Evolutionary conservation across 2,797 vertebrate genomes (phyloP).

Genomic region (Psittacula echo): DNA sequence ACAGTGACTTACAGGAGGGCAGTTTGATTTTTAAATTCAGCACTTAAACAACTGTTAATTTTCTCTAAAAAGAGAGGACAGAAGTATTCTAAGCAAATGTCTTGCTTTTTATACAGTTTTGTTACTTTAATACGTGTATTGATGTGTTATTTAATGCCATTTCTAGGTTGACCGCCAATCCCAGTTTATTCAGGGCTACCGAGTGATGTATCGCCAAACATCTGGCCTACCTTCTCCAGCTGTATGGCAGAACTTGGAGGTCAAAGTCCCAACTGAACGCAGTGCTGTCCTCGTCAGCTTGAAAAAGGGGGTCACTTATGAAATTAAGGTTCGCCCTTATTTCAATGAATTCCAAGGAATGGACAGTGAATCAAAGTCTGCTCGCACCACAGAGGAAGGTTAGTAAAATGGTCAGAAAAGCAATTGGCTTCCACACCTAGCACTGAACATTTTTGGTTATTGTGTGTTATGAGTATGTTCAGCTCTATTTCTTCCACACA

Average conservation of each 20-base stretch:
- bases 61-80: background rate
- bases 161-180: slow-evolving; percentile 95
- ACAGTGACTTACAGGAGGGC: background rate
- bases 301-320: slow-evolving; percentile 94
- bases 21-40: background rate
- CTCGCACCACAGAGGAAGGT: slow-evolving; percentile 96
- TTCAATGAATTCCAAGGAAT: slow-evolving; percentile 99
- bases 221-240: slow-evolving; percentile 88
- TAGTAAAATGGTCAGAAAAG: slow-evolving; percentile 17
- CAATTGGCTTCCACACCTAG: background rate
- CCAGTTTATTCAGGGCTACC: slow-evolving; percentile 98
- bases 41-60: background rate
- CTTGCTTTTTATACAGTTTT: background rate
- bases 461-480: background rate
- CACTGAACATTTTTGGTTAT: background rate
- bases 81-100: background rate
- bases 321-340: slow-evolving; percentile 96
- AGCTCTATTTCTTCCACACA: rapidly evolving
- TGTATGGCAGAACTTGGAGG: slow-evolving; percentile 91
- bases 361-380: slow-evolving; percentile 95
- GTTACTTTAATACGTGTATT: background rate
- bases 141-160: background rate
- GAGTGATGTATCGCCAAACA: slow-evolving; percentile 92
- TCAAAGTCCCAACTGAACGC: slow-evolving; percentile 92
- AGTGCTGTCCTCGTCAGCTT: slow-evolving; percentile 86